Percentiles rank a stretch among this genome's conserved stretches.
Conservation (phyloP, 2,113 vertebrate genomes). For the Agapornis roseicollis region DNA sequence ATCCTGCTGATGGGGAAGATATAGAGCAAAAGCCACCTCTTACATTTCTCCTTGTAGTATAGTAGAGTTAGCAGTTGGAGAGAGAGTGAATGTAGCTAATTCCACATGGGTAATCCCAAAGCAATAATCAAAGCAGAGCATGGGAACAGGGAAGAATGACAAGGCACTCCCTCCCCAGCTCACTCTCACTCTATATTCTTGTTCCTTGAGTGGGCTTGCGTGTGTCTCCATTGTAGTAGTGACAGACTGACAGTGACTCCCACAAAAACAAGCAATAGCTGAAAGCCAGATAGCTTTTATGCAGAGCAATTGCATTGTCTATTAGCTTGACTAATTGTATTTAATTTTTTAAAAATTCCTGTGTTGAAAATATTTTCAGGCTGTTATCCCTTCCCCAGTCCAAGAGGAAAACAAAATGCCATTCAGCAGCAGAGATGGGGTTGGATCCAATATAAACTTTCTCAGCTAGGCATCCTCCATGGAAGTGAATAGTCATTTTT, state of each 20-base stretch:
- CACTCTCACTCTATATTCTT: not conserved
- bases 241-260: not conserved
- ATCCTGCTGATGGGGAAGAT: not conserved
- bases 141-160: not conserved
- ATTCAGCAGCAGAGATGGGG: constrained; percentile 76
- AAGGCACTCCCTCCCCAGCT: not conserved
- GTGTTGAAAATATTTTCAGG: constrained; percentile 73
- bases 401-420: constrained; percentile 78
- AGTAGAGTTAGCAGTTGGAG: not conserved
- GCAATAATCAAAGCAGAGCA: not conserved
- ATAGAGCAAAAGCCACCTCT: not conserved
- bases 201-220: not conserved
- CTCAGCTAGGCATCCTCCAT: constrained; percentile 70
- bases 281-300: constrained; percentile 7
- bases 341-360: constrained; percentile 37
- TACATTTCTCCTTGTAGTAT: not conserved
- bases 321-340: constrained; percentile 24
- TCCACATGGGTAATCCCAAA: not conserved
- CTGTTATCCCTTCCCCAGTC: constrained; percentile 59
- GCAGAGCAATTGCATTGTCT: constrained; percentile 31
- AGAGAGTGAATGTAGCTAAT: not conserved
- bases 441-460: constrained; percentile 80
- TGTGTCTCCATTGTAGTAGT: not conserved
- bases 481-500: constrained; percentile 76
- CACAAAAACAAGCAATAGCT: not conserved